Percentiles rank a stretch among this genome's conserved stretches.
These are phyloP conservation scores for Spodoptera littoralis DNA, from an alignment of 2,888 invertebrate genomes.

Conservation along the genomic window DNA sequence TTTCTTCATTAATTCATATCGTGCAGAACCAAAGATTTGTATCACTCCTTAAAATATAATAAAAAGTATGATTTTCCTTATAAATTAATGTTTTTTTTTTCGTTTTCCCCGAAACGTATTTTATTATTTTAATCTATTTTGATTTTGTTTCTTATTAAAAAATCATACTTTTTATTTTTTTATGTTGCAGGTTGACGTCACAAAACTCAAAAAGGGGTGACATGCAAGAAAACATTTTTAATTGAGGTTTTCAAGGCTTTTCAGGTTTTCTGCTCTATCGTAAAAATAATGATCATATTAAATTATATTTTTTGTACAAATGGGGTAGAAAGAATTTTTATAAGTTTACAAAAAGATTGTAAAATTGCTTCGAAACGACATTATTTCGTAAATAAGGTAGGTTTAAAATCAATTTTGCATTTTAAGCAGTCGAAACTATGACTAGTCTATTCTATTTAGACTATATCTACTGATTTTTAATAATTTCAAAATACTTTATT, in stretches of 20 bases:
- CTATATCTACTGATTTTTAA: slow-evolving; percentile 36
- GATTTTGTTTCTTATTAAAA: background rate
- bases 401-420: slow-evolving; percentile 20
- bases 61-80: slow-evolving; percentile 29
- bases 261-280: slow-evolving; percentile 6
- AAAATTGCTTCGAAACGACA: slow-evolving; percentile 25
- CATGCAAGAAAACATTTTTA: slow-evolving; percentile 28
- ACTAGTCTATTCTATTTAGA: slow-evolving; percentile 48
- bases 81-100: background rate
- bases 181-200: slow-evolving; percentile 27
- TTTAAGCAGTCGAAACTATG: slow-evolving; percentile 42
- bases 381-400: slow-evolving; percentile 12
- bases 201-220: slow-evolving; percentile 38
- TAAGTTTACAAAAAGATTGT: background rate
- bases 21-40: slow-evolving; percentile 36
- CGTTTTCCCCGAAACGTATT: no score
- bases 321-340: background rate
- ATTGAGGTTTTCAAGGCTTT: slow-evolving; percentile 1
- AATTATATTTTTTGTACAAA: no score
- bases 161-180: slow-evolving; percentile 20
- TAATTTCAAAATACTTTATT: slow-evolving; percentile 10
- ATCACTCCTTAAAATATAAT: slow-evolving; percentile 5
- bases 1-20: background rate
- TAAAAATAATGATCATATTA: background rate
- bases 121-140: no score